Evolutionary conservation across 2,113 vertebrate genomes (phyloP).

Genomic region (Emberiza fucata): DNA sequence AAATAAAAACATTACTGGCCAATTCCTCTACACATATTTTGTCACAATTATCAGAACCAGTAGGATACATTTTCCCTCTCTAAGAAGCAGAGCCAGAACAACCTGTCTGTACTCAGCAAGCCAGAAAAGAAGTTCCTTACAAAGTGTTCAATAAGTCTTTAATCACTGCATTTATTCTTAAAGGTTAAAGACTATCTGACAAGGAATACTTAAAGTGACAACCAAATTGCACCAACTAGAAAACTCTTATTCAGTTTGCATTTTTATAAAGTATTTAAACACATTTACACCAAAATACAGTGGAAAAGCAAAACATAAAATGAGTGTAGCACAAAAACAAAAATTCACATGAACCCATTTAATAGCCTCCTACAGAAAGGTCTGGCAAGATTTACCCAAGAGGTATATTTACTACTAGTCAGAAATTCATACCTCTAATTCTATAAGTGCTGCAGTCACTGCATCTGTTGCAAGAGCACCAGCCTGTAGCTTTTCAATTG

Average conservation of each 20-base stretch:
- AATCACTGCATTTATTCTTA: not conserved
- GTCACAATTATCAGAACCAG: not conserved
- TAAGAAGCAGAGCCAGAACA: not conserved
- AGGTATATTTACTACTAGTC: not conserved
- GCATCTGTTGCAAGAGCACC: constrained; percentile 94
- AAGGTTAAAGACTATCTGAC: not conserved
- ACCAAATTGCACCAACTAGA: not conserved
- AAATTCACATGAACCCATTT: not conserved
- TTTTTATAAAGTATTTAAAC: not conserved
- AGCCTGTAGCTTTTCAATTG: constrained; percentile 92
- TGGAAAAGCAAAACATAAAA: not conserved
- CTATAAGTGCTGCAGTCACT: constrained; percentile 93
- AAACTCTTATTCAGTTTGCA: not conserved
- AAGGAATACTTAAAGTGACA: not conserved
- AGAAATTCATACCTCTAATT: constrained; percentile 87
- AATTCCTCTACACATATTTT: not conserved
- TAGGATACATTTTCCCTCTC: not conserved
- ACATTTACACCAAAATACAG: not conserved
- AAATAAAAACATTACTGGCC: not conserved
- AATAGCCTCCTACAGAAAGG: not conserved
- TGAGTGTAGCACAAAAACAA: not conserved
- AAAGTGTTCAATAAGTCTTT: not conserved
- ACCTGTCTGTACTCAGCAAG: not conserved
- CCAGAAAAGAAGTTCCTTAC: not conserved
- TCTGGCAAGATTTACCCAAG: not conserved